These are phyloP conservation scores for Corythucha ciliata DNA, from an alignment of 2,888 invertebrate species.

Conservation along the genomic window DNA sequence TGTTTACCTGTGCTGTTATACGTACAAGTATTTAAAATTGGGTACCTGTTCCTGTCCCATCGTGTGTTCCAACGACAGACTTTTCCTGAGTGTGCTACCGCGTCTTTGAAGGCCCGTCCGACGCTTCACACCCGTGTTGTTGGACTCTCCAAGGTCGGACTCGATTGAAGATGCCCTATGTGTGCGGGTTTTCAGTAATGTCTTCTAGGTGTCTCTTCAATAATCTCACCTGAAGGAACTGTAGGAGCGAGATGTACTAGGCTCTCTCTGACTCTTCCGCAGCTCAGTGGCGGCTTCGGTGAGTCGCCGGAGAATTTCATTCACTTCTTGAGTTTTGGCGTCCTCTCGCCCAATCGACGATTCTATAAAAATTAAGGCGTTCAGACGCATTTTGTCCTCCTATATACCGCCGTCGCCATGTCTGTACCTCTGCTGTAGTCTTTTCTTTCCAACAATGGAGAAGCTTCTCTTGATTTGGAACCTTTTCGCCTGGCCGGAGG, in stretches of 20 bases:
- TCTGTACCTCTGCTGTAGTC: conserved; percentile 33
- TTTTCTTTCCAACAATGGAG: conserved; percentile 45
- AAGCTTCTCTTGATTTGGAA: conserved; percentile 60
- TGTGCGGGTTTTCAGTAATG: neutral
- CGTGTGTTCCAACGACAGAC: conserved; percentile 62
- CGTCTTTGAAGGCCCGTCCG: conserved; percentile 34
- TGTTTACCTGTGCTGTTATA: too few relatives aligned
- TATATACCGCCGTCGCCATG: neutral
- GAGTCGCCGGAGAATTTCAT: conserved; percentile 50
- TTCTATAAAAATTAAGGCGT: conserved; percentile 39
- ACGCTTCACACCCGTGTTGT: conserved; percentile 39
- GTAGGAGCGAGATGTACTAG: conserved; percentile 41
- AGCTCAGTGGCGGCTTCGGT: conserved; percentile 64
- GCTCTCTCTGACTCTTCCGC: conserved; percentile 47
- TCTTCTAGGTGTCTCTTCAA: neutral
- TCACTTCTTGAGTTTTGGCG: conserved; percentile 34
- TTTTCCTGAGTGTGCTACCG: conserved; percentile 56
- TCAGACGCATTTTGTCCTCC: neutral
- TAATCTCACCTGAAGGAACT: conserved; percentile 31
- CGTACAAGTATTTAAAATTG: neutral
- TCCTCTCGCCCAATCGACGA: conserved; percentile 44
- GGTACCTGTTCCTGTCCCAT: conserved; percentile 41
- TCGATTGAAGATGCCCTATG: conserved; percentile 53
- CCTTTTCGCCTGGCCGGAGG: conserved; percentile 60
- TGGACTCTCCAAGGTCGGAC: conserved; percentile 49